Base-by-base conservation (phyloP, 2,888 invertebrate species). In the Euclidia mi region DNA sequence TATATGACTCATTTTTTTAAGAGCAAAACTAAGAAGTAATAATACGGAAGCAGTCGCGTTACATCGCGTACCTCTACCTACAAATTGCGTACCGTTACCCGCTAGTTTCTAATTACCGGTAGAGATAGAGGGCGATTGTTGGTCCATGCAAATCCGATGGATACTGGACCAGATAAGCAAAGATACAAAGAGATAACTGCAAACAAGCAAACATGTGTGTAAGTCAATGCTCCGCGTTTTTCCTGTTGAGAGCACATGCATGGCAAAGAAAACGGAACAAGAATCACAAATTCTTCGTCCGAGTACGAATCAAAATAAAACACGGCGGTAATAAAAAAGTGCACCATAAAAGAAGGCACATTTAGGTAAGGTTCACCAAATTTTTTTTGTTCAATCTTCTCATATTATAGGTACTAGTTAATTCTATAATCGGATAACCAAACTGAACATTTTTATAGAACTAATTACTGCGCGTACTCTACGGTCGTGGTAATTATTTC, bases 21-120 rank as follows among this genome's bases (percentile, higher is more conserved):
- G n/a, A n/a, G n/a, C n/a, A n/a, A n/a, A n/a, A n/a, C n/a, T n/a
- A n/a, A n/a, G n/a, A n/a, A 35, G 29, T 57, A 20, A 9, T 49
- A 59, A 62, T 49, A 59, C 71, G 77, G 79, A 77, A 79, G 73
- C 61, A 46, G 60, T 43, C 58, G 53, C 53, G 81, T 80, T 78
- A 81, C 81, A 78, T 65, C 60, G 62, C 53, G 65, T 70, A 81
- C 75, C 73, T 79, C 78, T 79, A 82, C 80, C 76, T 80, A 88
- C 85, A 86, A 87, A 84, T 85, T 80, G 78, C 58, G 74, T 86
- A 87, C 92, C 92, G 92, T 92, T 92, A 91, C 76, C 81, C 70
- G 83, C 87, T 86, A 85, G 91, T 89, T 90, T 91, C 90, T 93
- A 93, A 94, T 92, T 92, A 91, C 89, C 77, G 78, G 73, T 74